Conservation (phyloP, 2,888 invertebrate genomes). For the Exephanes ischioxanthus region DNA sequence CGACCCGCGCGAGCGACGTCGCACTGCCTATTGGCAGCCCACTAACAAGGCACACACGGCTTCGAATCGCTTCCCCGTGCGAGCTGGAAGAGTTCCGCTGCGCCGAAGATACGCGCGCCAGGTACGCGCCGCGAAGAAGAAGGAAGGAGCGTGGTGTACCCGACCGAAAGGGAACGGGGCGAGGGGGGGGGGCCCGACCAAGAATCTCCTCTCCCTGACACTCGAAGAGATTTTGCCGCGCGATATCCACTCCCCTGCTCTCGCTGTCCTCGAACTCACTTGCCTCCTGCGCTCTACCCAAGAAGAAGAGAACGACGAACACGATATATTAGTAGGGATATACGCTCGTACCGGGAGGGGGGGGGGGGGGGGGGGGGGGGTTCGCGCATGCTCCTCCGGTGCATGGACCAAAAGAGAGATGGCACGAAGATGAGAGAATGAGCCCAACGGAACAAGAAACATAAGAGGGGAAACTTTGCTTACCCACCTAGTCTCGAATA, state of each 20-base stretch:
- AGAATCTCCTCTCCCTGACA: conserved; percentile 76
- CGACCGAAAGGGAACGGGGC: conserved; percentile 56
- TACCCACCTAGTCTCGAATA: conserved; percentile 21
- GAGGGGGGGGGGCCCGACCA: conserved; percentile 46
- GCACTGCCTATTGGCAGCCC: conserved; percentile 79
- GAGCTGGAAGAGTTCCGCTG: conserved; percentile 41
- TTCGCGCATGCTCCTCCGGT: conserved; percentile 40
- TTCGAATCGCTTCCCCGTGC: conserved; percentile 45
- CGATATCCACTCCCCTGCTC: conserved; percentile 77
- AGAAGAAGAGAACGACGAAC: conserved; percentile 58
- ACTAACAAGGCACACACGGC: conserved; percentile 79
- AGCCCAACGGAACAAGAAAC: conserved; percentile 22
- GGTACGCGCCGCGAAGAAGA: conserved; percentile 73
- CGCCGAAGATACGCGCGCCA: conserved; percentile 68
- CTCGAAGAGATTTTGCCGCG: conserved; percentile 79
- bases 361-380: conserved; percentile 37
- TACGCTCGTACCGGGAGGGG: conserved; percentile 52
- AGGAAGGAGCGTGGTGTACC: conserved; percentile 69
- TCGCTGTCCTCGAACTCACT: conserved; percentile 66
- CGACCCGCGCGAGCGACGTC: conserved; percentile 68
- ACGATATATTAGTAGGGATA: conserved; percentile 74
- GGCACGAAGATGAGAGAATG: conserved; percentile 37
- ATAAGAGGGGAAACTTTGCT: conserved; percentile 7
- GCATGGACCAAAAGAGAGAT: conserved; percentile 26
- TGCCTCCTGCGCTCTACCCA: conserved; percentile 51